A percentile compares a stretch with the other conserved stretches of the same genome.
phyloP scores from a whole-genome alignment of 2,113 vertebrate species.

The Tursiops truncatus region DNA sequence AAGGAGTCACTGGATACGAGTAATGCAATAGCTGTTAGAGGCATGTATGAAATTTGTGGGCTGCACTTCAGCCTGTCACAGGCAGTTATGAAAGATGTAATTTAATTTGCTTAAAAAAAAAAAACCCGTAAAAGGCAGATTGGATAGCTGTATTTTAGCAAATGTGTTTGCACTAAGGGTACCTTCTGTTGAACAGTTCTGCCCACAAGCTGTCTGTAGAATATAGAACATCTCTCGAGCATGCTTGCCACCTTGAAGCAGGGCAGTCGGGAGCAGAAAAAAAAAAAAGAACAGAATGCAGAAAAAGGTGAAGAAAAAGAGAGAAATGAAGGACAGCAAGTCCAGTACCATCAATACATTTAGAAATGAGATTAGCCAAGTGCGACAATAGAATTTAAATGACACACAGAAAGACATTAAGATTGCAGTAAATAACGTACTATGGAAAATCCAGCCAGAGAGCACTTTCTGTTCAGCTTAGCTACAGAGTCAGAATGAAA shows the following conservation, averaged over 20 bases:
- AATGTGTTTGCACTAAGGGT: conserved; percentile 91
- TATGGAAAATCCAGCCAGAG: conserved; percentile 86
- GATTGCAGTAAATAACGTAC: conserved; percentile 87
- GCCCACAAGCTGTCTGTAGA: conserved; percentile 98
- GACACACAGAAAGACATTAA: conserved; percentile 86
- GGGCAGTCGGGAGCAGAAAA: conserved; percentile 91
- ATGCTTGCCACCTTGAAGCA: conserved; percentile 97
- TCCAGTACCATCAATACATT: conserved; percentile 90
- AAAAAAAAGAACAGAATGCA: conserved; percentile 87
- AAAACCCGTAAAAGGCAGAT: conserved; percentile 82
- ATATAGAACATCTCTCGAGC: conserved; percentile 99
- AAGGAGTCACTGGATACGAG: conserved; percentile 81
- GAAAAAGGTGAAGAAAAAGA: conserved; percentile 89
- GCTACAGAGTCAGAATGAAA: conserved; percentile 85
- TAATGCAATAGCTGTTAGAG: conserved; percentile 80
- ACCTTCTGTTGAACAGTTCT: conserved; percentile 99
- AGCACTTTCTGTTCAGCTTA: conserved; percentile 86
- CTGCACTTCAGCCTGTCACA: conserved; percentile 83
- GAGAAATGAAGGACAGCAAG: conserved; percentile 89
- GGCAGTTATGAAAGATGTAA: conserved; percentile 85
- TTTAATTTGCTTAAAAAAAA: conserved; percentile 82
- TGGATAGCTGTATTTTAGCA: conserved; percentile 87
- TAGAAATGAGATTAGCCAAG: conserved; percentile 90
- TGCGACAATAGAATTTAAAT: conserved; percentile 89
- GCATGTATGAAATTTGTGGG: conserved; percentile 82